phyloP scores from a whole-genome alignment of 2,797 vertebrate genomes.

The Enteromius treurensis region DNA sequence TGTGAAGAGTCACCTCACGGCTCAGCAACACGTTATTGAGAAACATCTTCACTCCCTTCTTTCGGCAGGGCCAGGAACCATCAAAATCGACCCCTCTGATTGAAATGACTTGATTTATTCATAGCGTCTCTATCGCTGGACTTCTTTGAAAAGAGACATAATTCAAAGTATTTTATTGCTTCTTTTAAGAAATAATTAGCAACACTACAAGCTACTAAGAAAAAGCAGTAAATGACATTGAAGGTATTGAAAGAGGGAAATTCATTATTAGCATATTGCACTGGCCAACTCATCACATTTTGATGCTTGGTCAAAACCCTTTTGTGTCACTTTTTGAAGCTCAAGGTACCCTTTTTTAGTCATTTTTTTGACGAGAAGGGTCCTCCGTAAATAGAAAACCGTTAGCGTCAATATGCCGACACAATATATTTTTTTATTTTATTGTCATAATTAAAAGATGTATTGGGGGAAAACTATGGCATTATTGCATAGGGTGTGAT shows the following conservation, averaged over 20 bases:
- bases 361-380: no score
- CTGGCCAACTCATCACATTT: neutral
- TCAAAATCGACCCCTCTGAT: conserved; percentile 28
- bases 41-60: conserved; percentile 31
- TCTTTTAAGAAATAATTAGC: conserved; percentile 1
- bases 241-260: neutral
- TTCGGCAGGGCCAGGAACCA: neutral
- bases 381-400: no score
- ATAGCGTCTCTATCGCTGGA: conserved; percentile 6
- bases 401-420: no score
- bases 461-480: no score
- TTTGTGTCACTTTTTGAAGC: no score
- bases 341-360: no score
- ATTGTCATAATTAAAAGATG: no score
- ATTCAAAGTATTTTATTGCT: neutral
- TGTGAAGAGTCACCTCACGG: conserved; percentile 37
- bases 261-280: neutral
- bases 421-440: no score
- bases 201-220: neutral
- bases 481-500: no score
- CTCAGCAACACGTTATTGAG: conserved; percentile 49
- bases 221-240: neutral
- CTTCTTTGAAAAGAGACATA: neutral
- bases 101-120: conserved; percentile 38
- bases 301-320: no score